These are phyloP conservation scores for Parus major DNA, from an alignment of 2,113 vertebrate species.

Conservation along the genomic window DNA sequence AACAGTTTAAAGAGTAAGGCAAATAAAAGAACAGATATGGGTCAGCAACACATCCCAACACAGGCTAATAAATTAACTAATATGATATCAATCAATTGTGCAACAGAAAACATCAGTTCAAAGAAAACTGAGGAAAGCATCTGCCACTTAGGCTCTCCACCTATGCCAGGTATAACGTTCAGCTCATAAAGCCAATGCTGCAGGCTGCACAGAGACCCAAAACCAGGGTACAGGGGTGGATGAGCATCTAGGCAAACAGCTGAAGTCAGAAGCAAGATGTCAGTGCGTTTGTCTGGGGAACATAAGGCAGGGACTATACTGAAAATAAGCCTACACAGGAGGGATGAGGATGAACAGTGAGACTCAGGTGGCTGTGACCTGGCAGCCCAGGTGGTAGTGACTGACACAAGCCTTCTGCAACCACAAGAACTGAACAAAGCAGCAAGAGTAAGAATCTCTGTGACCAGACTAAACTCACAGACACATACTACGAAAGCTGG, in stretches of 20 bases:
- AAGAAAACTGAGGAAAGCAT: neutral
- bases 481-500: neutral
- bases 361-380: neutral
- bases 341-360: neutral
- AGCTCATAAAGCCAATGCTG: neutral
- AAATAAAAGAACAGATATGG: neutral
- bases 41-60: neutral
- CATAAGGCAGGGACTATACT: fast-evolving
- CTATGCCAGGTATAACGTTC: neutral
- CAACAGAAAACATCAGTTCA: neutral
- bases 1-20: neutral
- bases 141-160: neutral
- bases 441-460: neutral
- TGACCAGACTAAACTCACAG: neutral
- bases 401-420: neutral
- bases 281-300: neutral
- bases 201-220: neutral
- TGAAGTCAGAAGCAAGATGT: neutral
- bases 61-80: neutral
- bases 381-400: neutral
- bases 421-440: neutral
- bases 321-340: neutral
- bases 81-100: neutral
- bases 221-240: neutral
- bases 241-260: neutral